Evolutionary conservation across 2,113 vertebrate genomes (phyloP), one percentile per base, ranked within the genome.

Genomic region (Trogon surrucura): DNA sequence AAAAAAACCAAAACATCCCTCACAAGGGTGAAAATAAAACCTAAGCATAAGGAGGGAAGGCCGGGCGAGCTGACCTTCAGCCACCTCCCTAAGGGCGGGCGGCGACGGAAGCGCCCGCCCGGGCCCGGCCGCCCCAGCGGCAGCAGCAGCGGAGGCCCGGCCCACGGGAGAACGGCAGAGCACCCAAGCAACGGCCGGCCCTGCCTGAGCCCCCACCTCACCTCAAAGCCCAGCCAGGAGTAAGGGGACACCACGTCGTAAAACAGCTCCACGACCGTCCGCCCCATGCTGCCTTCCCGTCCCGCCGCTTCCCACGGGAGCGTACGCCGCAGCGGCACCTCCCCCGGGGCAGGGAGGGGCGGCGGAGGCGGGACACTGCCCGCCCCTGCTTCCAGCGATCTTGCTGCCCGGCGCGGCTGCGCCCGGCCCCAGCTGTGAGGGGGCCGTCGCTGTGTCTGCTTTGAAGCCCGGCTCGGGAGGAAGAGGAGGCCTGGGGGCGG

Each of bases 191-290:
- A 22, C 12, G 15, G 29, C 48, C 47, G 19, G 5, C 19, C 36
- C 11, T 8, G 4, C 7, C 9, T 44, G 13, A 9, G 11, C 36
- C 15, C 17, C 30, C 4, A 8, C 10, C 89, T 94, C 92, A 96
- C 95, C 94, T 96, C 95, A 23, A 96, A 96, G 23, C 81, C 94
- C 56, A 96, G 62, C 95, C 95, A 96, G 13, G 95, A 81, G 65
- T 96, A 96, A 1, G 95, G 94, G 9, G 95, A 96, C n/a, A 96
- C 78, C 30, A 96, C 95, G 50, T 96, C 96, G 85, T 95, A 96
- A 17, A 94, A 95, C 2, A 96, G 78, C n/a, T 96, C 94, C 73
- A 96, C 94, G 0, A 78, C 0, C 5, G 54, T 81, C 6, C 90
- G 88, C 0, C 54, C 47, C 94, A 94, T 93, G 0, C 4, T 0